Percentiles rank a stretch among this genome's conserved stretches.
These are phyloP conservation scores for Dicyrtomina minuta DNA, from an alignment of 2,888 invertebrate genomes.

Conservation along the genomic window DNA sequence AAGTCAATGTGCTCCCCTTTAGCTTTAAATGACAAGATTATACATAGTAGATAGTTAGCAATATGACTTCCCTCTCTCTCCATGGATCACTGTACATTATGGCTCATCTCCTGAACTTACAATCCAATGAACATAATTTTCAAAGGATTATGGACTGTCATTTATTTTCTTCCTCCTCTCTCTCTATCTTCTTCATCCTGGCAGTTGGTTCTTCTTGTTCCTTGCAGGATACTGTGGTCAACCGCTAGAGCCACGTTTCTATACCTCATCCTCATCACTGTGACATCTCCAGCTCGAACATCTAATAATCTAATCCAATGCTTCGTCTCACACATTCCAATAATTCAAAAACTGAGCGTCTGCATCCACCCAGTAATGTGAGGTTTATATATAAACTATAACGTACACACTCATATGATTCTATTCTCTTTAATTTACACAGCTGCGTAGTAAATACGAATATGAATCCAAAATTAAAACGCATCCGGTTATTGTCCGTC, in stretches of 20 bases:
- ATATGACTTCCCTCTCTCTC: neutral
- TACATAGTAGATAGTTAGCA: constrained; percentile 8
- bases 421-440: too few relatives aligned
- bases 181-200: neutral
- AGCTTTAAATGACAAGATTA: neutral
- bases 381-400: neutral
- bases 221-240: constrained; percentile 28
- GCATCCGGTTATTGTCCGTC: too few relatives aligned
- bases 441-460: too few relatives aligned
- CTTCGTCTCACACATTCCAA: constrained; percentile 1
- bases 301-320: neutral
- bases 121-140: constrained; percentile 21
- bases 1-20: neutral
- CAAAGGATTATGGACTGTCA: constrained; percentile 11
- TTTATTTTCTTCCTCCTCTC: neutral
- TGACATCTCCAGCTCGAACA: neutral
- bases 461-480: too few relatives aligned
- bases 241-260: neutral
- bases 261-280: neutral
- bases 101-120: constrained; percentile 8
- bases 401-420: too few relatives aligned
- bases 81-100: constrained; percentile 20
- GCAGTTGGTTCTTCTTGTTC: neutral
- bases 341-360: neutral
- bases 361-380: neutral